phyloP scores from a whole-genome alignment of 2,797 vertebrate genomes.

The Fratercula arctica region DNA sequence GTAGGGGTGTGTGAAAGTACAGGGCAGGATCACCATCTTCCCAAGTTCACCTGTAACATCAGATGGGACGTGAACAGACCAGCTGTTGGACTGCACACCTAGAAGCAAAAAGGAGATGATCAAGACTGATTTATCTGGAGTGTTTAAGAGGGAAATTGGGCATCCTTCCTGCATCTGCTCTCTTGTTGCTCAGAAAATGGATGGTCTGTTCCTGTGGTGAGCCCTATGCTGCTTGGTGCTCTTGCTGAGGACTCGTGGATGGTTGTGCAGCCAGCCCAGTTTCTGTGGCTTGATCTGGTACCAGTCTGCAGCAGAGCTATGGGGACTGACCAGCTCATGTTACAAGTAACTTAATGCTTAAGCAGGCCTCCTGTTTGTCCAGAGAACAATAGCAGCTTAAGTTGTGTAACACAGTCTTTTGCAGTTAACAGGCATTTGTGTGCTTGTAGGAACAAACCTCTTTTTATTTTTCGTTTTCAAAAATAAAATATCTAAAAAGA shows the following conservation, averaged over 20 bases:
- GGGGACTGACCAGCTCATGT: neutral
- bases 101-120: neutral
- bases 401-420: neutral
- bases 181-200: neutral
- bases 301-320: neutral
- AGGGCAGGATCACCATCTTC: conserved; percentile 86
- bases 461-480: neutral
- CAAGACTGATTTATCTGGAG: neutral
- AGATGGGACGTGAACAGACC: conserved; percentile 84
- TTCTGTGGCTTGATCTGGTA: neutral
- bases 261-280: neutral
- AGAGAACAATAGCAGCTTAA: neutral
- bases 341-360: neutral
- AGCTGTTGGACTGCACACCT: conserved; percentile 78
- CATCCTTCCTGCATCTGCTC: neutral
- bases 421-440: neutral
- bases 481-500: neutral
- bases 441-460: neutral
- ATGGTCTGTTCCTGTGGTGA: neutral
- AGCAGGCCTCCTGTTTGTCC: neutral
- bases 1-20: conserved; percentile 91
- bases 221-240: neutral
- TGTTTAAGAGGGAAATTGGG: neutral
- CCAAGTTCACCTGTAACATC: conserved; percentile 85
- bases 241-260: neutral